phyloP scores from a whole-genome alignment of 2,888 invertebrate species.

The Caenorhabditis sp. region DNA sequence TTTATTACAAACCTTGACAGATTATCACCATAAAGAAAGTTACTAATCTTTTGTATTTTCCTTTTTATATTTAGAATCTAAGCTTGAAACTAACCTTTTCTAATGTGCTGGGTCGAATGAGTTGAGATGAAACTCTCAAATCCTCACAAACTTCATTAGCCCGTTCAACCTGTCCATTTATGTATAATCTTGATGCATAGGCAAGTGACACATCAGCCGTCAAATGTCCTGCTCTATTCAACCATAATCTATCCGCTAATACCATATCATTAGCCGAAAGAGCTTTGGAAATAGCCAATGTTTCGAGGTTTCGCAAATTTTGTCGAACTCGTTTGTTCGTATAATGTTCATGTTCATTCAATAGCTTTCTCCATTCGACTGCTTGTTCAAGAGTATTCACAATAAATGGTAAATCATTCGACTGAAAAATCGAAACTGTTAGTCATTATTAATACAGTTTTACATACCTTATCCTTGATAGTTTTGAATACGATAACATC shows the following conservation, averaged over 20 bases:
- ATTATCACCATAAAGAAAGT: too few species aligned
- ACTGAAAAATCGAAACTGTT: background rate
- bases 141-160: slow-evolving; percentile 40
- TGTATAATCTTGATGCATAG: slow-evolving; percentile 31
- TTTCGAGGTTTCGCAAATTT: slow-evolving; percentile 3
- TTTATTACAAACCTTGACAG: background rate
- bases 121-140: slow-evolving; percentile 25
- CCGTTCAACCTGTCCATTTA: slow-evolving; percentile 24
- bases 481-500: slow-evolving; percentile 18
- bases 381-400: slow-evolving; percentile 17
- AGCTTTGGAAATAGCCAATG: slow-evolving; percentile 15
- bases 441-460: background rate
- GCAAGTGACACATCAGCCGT: slow-evolving; percentile 24
- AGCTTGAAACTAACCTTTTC: slow-evolving; percentile 11
- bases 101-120: slow-evolving; percentile 23
- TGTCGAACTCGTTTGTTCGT: background rate
- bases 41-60: too few species aligned
- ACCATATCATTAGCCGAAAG: slow-evolving; percentile 18
- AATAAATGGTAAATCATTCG: slow-evolving; percentile 15
- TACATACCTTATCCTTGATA: slow-evolving; percentile 6
- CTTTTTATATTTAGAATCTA: background rate
- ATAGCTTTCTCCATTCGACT: slow-evolving; percentile 25
- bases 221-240: slow-evolving; percentile 17
- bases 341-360: background rate
- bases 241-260: slow-evolving; percentile 39